phyloP scores from a whole-genome alignment of 2,888 invertebrate genomes.

The Digitonthophagus gazella region DNA sequence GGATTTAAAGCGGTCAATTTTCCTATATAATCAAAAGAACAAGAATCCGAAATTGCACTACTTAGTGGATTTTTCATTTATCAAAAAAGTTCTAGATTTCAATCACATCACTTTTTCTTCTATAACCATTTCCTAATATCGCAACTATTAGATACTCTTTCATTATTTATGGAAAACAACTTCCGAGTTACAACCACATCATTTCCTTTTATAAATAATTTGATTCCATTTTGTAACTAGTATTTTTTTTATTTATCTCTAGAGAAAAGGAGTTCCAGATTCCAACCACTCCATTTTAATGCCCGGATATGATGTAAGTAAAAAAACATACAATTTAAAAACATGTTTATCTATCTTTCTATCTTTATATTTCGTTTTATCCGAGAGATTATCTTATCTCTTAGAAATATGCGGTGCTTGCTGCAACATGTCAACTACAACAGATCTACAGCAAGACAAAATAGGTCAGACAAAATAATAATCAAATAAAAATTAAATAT shows the following conservation, averaged over 20 bases:
- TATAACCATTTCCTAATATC: too few species aligned
- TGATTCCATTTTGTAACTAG: not conserved
- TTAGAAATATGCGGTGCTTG: slow-evolving; percentile 53
- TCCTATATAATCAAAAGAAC: too few species aligned
- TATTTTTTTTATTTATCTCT: slow-evolving; percentile 29
- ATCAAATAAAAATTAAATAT: too few species aligned
- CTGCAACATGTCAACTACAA: slow-evolving; percentile 34
- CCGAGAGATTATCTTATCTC: slow-evolving; percentile 29
- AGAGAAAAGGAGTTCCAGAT: slow-evolving; percentile 53
- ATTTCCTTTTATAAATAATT: not conserved
- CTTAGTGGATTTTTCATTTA: too few species aligned
- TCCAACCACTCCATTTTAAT: slow-evolving; percentile 50
- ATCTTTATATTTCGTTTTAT: not conserved
- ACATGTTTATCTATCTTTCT: not conserved
- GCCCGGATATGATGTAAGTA: slow-evolving; percentile 42
- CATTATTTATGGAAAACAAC: too few species aligned
- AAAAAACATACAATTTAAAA: not conserved
- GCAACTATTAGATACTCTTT: too few species aligned
- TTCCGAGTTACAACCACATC: too few species aligned
- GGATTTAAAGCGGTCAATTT: too few species aligned
- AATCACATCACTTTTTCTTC: too few species aligned
- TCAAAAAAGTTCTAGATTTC: too few species aligned
- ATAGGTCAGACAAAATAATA: too few species aligned
- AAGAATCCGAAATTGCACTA: too few species aligned
- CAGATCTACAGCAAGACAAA: slow-evolving; percentile 7